Conservation (phyloP, 1,140 invertebrate genomes). For the Drosophila athabasca region DNA sequence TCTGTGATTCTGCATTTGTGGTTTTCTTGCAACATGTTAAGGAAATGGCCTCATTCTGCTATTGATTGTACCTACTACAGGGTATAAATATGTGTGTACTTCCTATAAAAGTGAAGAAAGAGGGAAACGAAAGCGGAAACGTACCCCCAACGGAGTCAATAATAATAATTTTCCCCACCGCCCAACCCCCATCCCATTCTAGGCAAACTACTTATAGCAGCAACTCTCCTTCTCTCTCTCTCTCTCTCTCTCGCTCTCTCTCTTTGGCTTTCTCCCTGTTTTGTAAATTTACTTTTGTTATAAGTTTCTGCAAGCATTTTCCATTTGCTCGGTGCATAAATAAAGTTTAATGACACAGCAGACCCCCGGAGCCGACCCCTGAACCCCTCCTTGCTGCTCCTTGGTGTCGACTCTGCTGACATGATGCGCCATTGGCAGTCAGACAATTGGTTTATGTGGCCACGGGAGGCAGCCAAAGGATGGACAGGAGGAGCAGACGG, state of each 20-base stretch:
- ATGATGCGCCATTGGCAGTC: conserved; percentile 54
- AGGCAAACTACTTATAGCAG: conserved; percentile 11
- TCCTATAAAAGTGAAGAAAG: conserved; percentile 2
- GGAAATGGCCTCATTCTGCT: too few species aligned
- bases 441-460: conserved; percentile 56
- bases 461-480: background rate
- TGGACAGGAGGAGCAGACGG: background rate
- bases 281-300: conserved; percentile 75
- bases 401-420: conserved; percentile 13
- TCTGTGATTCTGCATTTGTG: too few species aligned
- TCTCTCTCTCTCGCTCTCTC: background rate
- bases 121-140: conserved; percentile 8
- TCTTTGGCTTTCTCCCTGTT: background rate
- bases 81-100: conserved; percentile 4
- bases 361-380: conserved; percentile 37
- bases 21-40: too few species aligned
- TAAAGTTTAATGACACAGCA: conserved; percentile 78
- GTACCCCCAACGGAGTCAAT: conserved; percentile 49
- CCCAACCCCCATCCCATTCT: background rate
- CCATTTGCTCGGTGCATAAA: conserved; percentile 77
- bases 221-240: too few species aligned
- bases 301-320: conserved; percentile 74
- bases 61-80: too few species aligned
- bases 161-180: conserved; percentile 16
- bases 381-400: background rate